phyloP scores from a whole-genome alignment of 2,888 invertebrate species.

The Rhingia rostrata region DNA sequence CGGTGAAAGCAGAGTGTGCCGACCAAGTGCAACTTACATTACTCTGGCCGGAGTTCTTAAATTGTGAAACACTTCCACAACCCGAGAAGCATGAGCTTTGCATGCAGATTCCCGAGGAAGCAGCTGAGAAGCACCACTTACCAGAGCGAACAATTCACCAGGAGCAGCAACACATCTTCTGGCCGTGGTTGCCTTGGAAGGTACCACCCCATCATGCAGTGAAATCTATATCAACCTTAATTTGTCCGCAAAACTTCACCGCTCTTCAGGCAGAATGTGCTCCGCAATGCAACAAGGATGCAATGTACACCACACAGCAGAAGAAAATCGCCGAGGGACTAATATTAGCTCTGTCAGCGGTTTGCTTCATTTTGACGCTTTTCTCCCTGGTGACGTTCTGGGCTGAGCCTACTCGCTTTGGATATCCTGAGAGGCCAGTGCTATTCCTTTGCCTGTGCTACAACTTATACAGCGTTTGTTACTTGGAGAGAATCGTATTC shows the following conservation, averaged over 20 bases:
- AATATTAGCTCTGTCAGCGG: slow-evolving; percentile 90
- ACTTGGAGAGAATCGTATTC: slow-evolving; percentile 87
- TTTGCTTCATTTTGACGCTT: slow-evolving; percentile 91
- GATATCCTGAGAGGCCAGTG: slow-evolving; percentile 96
- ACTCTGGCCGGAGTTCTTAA: slow-evolving; percentile 89
- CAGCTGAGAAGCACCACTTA: slow-evolving; percentile 55
- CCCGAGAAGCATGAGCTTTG: slow-evolving; percentile 88
- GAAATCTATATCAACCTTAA: slow-evolving; percentile 76
- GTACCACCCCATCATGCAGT: slow-evolving; percentile 76
- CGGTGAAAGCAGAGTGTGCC: slow-evolving; percentile 88
- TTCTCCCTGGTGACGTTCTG: slow-evolving; percentile 94
- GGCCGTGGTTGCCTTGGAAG: slow-evolving; percentile 81
- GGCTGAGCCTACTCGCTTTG: slow-evolving; percentile 93
- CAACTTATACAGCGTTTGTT: slow-evolving; percentile 90
- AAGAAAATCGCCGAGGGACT: slow-evolving; percentile 89
- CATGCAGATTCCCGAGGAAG: slow-evolving; percentile 86
- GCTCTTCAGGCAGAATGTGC: slow-evolving; percentile 85
- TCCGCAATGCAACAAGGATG: slow-evolving; percentile 87
- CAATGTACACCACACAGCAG: slow-evolving; percentile 87
- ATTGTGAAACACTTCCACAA: slow-evolving; percentile 92
- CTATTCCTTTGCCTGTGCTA: slow-evolving; percentile 95
- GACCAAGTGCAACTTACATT: slow-evolving; percentile 86
- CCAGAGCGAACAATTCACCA: slow-evolving; percentile 73
- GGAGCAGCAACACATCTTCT: slow-evolving; percentile 76
- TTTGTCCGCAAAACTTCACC: slow-evolving; percentile 86